Evolutionary conservation across 2,888 invertebrate species (phyloP).

Genomic region (Polyommatus icarus): DNA sequence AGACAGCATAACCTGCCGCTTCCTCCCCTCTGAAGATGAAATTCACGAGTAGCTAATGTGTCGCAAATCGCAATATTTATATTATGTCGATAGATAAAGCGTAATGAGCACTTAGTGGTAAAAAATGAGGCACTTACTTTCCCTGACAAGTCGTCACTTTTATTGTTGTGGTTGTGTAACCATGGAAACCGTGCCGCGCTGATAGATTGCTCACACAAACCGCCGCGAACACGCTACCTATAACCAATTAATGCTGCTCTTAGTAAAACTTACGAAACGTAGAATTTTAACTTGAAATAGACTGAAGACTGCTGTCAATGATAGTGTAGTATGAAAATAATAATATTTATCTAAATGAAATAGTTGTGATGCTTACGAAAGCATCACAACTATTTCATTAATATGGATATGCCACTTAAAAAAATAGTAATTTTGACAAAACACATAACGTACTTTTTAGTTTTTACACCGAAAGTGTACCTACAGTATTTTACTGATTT

Average conservation of each 20-base stretch:
- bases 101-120: slow-evolving; percentile 13
- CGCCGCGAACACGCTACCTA: neutral
- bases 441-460: too few species aligned
- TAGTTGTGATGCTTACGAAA: too few species aligned
- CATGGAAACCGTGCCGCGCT: slow-evolving; percentile 42
- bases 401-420: too few species aligned
- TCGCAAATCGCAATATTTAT: neutral
- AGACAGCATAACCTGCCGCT: too few species aligned
- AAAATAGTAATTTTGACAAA: too few species aligned
- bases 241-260: neutral
- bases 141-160: slow-evolving; percentile 39
- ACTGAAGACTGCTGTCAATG: neutral
- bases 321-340: neutral
- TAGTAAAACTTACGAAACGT: neutral
- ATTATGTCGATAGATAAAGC: neutral
- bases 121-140: slow-evolving; percentile 36
- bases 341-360: too few species aligned
- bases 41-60: neutral
- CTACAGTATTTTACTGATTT: too few species aligned
- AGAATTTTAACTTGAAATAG: neutral
- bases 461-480: too few species aligned
- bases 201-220: slow-evolving; percentile 23
- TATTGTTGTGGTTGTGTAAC: slow-evolving; percentile 43
- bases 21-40: neutral
- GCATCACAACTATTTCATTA: too few species aligned